These are phyloP conservation scores for Pantherophis guttatus DNA, from an alignment of 2,113 vertebrate species.

Conservation along the genomic window DNA sequence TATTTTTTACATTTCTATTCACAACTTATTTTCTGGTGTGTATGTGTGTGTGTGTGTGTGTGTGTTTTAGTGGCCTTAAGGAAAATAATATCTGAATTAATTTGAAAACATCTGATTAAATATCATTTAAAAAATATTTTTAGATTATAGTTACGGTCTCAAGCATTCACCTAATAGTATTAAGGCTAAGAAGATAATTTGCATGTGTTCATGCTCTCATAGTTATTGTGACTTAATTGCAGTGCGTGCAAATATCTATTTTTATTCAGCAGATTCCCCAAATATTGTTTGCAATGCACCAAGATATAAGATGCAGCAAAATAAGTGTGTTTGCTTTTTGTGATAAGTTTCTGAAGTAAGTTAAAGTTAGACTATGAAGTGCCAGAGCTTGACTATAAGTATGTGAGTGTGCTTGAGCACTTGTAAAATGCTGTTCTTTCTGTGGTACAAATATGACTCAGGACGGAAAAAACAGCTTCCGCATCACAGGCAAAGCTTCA, in stretches of 20 bases:
- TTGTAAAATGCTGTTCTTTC: neutral
- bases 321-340: neutral
- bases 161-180: slow-evolving; percentile 20
- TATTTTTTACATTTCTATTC: neutral
- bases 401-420: neutral
- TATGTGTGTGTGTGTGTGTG: neutral
- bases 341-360: neutral
- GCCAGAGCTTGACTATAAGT: neutral
- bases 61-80: neutral
- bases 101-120: slow-evolving; percentile 11
- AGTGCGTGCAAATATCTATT: neutral
- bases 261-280: slow-evolving; percentile 9
- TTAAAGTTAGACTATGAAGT: neutral
- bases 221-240: slow-evolving; percentile 28
- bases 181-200: slow-evolving; percentile 17
- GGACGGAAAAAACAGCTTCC: neutral
- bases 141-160: slow-evolving; percentile 3
- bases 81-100: slow-evolving; percentile 9
- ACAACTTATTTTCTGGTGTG: neutral
- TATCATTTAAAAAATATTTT: neutral
- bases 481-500: neutral
- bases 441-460: neutral
- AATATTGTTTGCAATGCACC: neutral
- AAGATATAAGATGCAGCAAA: neutral
- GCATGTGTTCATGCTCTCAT: slow-evolving; percentile 6